Conservation (phyloP, 2,888 invertebrate genomes). For the Loripinus fragilis region DNA sequence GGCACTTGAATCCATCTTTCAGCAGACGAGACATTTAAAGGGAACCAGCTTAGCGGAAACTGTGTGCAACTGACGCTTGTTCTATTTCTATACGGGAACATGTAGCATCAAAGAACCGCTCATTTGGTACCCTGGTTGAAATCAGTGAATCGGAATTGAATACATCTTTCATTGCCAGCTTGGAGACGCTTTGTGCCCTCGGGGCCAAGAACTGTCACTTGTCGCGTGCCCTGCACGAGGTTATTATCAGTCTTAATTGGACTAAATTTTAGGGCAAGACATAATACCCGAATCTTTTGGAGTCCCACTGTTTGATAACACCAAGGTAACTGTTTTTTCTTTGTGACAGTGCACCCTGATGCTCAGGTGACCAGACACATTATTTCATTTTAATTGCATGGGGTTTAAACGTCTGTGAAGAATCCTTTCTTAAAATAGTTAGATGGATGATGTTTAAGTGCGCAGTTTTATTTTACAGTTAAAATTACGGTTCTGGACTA, state of each 20-base stretch:
- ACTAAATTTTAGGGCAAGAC: neutral
- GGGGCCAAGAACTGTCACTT: slow-evolving; percentile 1
- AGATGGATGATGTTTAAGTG: neutral
- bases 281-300: slow-evolving; percentile 8
- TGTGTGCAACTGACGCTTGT: too few relatives aligned
- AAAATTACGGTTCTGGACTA: neutral
- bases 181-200: slow-evolving; percentile 5
- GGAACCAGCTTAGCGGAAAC: too few relatives aligned
- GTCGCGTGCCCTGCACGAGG: slow-evolving; percentile 17
- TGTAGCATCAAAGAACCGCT: too few relatives aligned
- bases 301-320: slow-evolving; percentile 13
- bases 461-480: slow-evolving; percentile 10
- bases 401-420: slow-evolving; percentile 12
- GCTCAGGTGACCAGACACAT: neutral
- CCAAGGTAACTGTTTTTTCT: neutral
- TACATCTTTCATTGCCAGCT: neutral
- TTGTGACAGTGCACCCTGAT: neutral
- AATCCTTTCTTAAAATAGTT: neutral
- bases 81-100: too few relatives aligned
- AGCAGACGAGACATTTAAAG: slow-evolving; percentile 5
- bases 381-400: slow-evolving; percentile 16
- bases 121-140: neutral
- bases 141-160: neutral
- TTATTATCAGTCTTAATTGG: slow-evolving; percentile 11
- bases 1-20: slow-evolving; percentile 9